Percentiles rank a stretch among this genome's conserved stretches.
Conservation (phyloP, 2,113 vertebrate genomes). For the Panthera leo region DNA sequence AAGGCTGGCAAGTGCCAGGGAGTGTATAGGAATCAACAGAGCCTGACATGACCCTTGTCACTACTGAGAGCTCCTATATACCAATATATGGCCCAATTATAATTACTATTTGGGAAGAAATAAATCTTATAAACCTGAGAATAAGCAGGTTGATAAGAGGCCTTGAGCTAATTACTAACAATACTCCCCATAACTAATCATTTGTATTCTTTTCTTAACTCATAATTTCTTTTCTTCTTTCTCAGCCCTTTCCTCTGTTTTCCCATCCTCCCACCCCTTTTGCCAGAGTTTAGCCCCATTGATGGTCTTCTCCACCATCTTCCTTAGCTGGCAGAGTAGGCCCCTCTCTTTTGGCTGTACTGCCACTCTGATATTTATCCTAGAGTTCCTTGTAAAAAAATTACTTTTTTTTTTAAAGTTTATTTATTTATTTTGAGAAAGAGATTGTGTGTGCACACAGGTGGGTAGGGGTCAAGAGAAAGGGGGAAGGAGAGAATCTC, state of each 20-base stretch:
- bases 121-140: background rate
- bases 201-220: background rate
- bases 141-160: background rate
- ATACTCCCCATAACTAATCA: background rate
- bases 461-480: too few species aligned
- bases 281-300: background rate
- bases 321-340: background rate
- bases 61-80: background rate
- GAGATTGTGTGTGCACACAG: too few species aligned
- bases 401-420: too few species aligned
- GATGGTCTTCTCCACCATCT: background rate
- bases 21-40: background rate
- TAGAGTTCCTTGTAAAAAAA: background rate
- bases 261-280: background rate
- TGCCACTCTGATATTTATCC: background rate
- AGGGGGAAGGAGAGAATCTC: too few species aligned
- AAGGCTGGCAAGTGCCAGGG: background rate
- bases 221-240: background rate
- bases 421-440: too few species aligned
- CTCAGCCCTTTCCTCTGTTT: background rate
- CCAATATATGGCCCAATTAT: background rate
- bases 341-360: background rate
- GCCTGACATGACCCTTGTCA: fast-evolving
- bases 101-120: background rate
- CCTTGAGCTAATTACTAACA: background rate